phyloP scores from a whole-genome alignment of 2,888 invertebrate species.

The Limnephilus rhombicus region DNA sequence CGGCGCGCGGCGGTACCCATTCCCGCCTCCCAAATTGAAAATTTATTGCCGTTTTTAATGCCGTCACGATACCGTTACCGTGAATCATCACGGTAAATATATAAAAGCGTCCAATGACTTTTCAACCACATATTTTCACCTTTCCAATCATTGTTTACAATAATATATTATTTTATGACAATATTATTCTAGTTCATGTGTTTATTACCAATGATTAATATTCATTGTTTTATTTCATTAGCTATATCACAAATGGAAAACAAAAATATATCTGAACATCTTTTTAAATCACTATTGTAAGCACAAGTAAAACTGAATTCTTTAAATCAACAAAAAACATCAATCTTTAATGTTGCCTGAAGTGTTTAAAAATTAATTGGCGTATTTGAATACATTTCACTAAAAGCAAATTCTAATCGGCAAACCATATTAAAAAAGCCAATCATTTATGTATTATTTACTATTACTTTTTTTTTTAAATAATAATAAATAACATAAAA shows the following conservation, averaged over 20 bases:
- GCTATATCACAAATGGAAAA: neutral
- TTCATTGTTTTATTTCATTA: constrained; percentile 1
- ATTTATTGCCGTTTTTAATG: too few relatives aligned
- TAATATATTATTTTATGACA: constrained; percentile 11
- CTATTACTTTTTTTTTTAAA: neutral
- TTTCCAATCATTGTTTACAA: neutral
- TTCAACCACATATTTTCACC: neutral
- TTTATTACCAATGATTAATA: constrained; percentile 14
- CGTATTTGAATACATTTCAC: neutral
- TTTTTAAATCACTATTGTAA: neutral
- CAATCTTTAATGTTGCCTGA: neutral
- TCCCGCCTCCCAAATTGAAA: too few relatives aligned
- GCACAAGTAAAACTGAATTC: neutral
- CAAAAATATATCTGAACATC: neutral
- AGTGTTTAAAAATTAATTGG: neutral
- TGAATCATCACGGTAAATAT: too few relatives aligned
- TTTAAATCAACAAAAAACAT: too few relatives aligned
- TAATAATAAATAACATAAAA: neutral
- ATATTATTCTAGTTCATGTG: constrained; percentile 2
- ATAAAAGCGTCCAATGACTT: neutral
- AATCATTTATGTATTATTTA: neutral
- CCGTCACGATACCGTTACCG: too few relatives aligned
- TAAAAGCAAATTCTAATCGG: neutral
- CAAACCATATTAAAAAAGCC: neutral
- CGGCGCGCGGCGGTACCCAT: too few relatives aligned